Evolutionary conservation across 2,797 vertebrate genomes (phyloP), one percentile per base, ranked within the genome.

Genomic region (Harpagifer antarcticus): DNA sequence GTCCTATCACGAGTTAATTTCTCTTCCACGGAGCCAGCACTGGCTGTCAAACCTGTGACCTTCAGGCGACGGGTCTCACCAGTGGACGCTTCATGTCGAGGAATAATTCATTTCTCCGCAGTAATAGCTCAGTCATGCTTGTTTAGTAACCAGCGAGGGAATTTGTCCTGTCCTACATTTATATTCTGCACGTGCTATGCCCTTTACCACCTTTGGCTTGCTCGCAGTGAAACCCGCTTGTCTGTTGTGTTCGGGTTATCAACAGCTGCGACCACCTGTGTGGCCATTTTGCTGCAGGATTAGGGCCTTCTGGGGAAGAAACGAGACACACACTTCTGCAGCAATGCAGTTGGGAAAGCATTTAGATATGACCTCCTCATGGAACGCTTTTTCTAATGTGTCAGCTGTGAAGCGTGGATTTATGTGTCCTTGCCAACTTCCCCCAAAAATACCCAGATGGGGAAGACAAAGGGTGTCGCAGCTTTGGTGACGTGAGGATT

Each of bases 261-360:
- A 87, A 86, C 88, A 79, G 76, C 88, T 85, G 87, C 43, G 79
- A 87, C 90, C 92, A 91, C 92, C 88, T 86, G 84, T 83, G 82
- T 78, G 84, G 87, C 87, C 87, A 64, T 86, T 91, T 88, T 90
- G 84, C 89, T 86, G 86, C 85, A 84, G 87, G 53, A 33, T 79
- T 80, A 62, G 72, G 60, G 65, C 60, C 56, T 76, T 33, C 52
- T 67, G 23, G 48, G 48, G 20, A 11, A 3, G 7, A 27, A 15
- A 20, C 37, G 62, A 67, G 71, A 52, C 54, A n/a, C 47, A 69
- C 84, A 50, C 47, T 45, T 71, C 45, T 69, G 71, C 74, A 75
- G 58, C 76, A 31, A 64, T 77, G 79, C 82, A 80, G 81, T 43
- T 65, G 44, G 42, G 49, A 48, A 50, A 74, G 78, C 68, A 54